Conservation (phyloP, 30 jellyfish, hydroid and myxozoan genomes). For the Morbakka virulenta region DNA sequence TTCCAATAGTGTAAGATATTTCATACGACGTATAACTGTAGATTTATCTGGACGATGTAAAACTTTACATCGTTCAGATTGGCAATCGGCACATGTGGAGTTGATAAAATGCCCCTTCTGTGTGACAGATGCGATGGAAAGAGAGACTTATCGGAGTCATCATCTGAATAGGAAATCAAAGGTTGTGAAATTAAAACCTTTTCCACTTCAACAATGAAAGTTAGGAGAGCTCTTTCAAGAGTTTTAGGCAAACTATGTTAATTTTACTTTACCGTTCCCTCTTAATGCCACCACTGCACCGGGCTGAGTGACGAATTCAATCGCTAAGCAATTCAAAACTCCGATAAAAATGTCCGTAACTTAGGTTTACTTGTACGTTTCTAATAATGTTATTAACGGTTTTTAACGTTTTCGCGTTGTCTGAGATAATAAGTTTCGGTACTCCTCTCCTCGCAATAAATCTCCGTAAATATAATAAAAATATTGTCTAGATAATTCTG, state of each 20-base stretch:
- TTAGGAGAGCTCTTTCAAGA: slow-evolving; percentile 9
- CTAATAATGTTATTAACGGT: not conserved
- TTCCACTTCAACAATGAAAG: slow-evolving; percentile 5
- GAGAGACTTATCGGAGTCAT: not conserved
- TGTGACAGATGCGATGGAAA: slow-evolving; percentile 49
- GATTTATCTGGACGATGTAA: too few relatives aligned
- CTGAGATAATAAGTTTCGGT: slow-evolving; percentile 42
- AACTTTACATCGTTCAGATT: too few relatives aligned
- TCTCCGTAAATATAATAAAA: slow-evolving; percentile 28
- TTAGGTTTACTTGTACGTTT: not conserved
- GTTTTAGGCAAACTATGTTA: slow-evolving; percentile 20
- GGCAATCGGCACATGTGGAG: too few relatives aligned
- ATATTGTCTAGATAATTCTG: slow-evolving; percentile 25
- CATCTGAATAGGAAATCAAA: not conserved
- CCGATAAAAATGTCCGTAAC: not conserved
- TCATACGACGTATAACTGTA: too few relatives aligned
- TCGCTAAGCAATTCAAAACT: not conserved
- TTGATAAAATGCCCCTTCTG: too few relatives aligned
- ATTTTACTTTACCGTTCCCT: slow-evolving; percentile 13
- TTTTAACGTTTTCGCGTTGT: slow-evolving; percentile 39
- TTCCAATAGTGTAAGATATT: too few relatives aligned
- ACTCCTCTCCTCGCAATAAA: slow-evolving; percentile 46
- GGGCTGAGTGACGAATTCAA: slow-evolving; percentile 34
- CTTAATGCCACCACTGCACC: slow-evolving; percentile 50
- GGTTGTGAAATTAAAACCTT: slow-evolving; percentile 25